phyloP scores from a whole-genome alignment of 2,113 vertebrate species.

The Epinephelus fuscoguttatus region DNA sequence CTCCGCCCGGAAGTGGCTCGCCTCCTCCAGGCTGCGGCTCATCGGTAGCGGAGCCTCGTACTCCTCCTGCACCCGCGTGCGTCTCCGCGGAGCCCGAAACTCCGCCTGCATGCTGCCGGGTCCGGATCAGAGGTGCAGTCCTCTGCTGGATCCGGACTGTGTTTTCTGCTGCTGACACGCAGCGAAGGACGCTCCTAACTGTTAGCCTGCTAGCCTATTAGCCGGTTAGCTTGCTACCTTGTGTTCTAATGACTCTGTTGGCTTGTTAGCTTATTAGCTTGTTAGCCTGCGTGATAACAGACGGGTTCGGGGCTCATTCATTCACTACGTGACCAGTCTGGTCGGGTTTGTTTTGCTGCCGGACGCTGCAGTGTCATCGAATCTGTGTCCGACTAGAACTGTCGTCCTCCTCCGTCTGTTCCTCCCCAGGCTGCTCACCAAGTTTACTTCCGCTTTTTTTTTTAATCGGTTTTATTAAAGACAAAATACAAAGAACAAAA shows the following conservation, averaged over 20 bases:
- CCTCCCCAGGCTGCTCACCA: neutral
- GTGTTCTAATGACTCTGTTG: too few species aligned
- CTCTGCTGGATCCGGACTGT: neutral
- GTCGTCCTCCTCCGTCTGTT: neutral
- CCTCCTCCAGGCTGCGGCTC: conserved; percentile 40
- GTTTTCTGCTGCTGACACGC: too few species aligned
- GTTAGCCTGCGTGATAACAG: neutral
- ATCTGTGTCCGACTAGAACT: conserved; percentile 37
- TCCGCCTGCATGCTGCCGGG: conserved; percentile 77
- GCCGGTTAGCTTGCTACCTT: too few species aligned
- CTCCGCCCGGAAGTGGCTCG: conserved; percentile 83
- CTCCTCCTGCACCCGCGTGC: conserved; percentile 85
- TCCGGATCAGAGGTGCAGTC: neutral
- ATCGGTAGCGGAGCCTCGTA: conserved; percentile 87
- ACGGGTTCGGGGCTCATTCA: neutral
- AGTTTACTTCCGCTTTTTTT: neutral
- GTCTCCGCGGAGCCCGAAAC: conserved; percentile 90
- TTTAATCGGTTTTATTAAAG: too few species aligned
- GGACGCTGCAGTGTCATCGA: conserved; percentile 27
- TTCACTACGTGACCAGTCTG: neutral
- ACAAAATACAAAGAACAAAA: too few species aligned
- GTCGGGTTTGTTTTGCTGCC: conserved; percentile 25
- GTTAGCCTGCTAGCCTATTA: neutral
- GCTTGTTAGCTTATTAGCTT: neutral
- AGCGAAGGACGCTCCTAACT: neutral